These are phyloP conservation scores for Macrostomum lignano DNA, from an alignment of 1,140 invertebrate species.

Conservation along the genomic window DNA sequence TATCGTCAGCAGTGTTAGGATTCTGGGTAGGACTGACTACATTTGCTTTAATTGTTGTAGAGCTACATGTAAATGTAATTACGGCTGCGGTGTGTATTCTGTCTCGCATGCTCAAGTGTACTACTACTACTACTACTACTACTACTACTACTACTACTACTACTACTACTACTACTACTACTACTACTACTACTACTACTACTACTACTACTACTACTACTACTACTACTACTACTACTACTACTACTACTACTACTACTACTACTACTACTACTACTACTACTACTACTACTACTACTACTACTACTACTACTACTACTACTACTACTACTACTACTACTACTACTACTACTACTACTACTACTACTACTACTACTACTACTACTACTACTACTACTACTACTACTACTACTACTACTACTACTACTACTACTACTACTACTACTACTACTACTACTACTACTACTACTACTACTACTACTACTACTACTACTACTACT, in stretches of 20 bases:
- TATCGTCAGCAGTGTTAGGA: no score
- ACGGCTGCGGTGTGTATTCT: conserved; percentile 9
- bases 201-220: conserved; percentile 10
- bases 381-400: conserved; percentile 8
- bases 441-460: conserved; percentile 8
- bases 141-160: conserved; percentile 10
- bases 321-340: conserved; percentile 10
- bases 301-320: conserved; percentile 10
- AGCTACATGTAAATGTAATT: conserved; percentile 9
- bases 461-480: conserved; percentile 8
- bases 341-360: conserved; percentile 10
- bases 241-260: conserved; percentile 10
- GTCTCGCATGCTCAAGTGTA: conserved; percentile 8
- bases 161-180: conserved; percentile 10
- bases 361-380: conserved; percentile 10
- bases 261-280: conserved; percentile 10
- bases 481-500: conserved; percentile 6
- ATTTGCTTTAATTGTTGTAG: conserved; percentile 8
- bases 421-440: conserved; percentile 7
- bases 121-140: conserved; percentile 10
- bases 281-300: conserved; percentile 10
- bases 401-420: conserved; percentile 7
- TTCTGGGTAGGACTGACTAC: no score
- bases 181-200: conserved; percentile 10
- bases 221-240: conserved; percentile 10